Evolutionary conservation across 2,113 vertebrate genomes (phyloP), one percentile per base, ranked within the genome.

Genomic region (Synchiropus splendidus): DNA sequence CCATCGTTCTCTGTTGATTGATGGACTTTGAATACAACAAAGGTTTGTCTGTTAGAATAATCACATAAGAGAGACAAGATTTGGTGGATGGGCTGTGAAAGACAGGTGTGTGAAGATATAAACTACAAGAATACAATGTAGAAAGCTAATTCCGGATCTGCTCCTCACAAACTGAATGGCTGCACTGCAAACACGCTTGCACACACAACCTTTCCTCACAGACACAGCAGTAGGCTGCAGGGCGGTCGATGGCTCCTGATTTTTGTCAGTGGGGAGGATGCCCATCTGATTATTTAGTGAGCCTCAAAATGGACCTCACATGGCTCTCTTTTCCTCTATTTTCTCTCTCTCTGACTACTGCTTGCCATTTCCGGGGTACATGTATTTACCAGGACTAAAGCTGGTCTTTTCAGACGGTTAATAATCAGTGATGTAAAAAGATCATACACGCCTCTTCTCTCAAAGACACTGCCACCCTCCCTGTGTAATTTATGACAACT

Each of bases 201-300:
- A 42, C 16, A 39, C 42, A 12, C 16, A n/a, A 0, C 39, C 34
- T 16, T 16, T 41, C 34, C 10, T 21, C 36, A 43, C 15, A 36
- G 34, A 37, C 50, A 37, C 57, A 59, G 48, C 48, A 39, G 60
- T 58, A 48, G 42, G 38, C 36, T 57, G 40, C 61, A 45, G 12
- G 55, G 42, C 51, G 47, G 27, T 18, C 36, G 33, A 51, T 40
- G 51, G 41, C 42, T 31, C 61, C 45, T 58, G 61, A 72, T 74
- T 74, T 67, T 36, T 65, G 54, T 53, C 55, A 16, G 70, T 61
- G 49, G 70, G 64, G 59, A 48, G 48, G 55, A 63, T 60, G 68
- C 37, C 10, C 6, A 32, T 30, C 61, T 73, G 67, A 78, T 78
- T 64, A 73, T 73, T 75, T 74, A 70, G 72, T 68, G 41, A 54